phyloP scores from a whole-genome alignment of 92 coral and sea anemone species.

The Phenganax stokvisi region DNA sequence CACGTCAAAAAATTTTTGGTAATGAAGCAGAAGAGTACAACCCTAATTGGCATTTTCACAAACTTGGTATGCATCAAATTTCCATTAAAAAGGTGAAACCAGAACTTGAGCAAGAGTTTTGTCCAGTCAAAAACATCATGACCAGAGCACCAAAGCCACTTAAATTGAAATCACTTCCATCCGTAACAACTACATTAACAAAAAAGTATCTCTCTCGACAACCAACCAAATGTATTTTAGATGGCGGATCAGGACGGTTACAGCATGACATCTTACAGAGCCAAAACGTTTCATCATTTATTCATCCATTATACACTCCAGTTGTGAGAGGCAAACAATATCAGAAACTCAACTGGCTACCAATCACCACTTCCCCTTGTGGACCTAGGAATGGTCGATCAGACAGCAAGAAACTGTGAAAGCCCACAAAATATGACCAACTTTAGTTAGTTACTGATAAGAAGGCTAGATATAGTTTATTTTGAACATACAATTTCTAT shows the following conservation, averaged over 20 bases:
- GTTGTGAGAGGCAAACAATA: conserved; percentile 2
- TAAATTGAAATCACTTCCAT: neutral
- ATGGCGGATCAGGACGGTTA: neutral
- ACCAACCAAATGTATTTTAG: conserved; percentile 3
- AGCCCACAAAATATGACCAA: neutral
- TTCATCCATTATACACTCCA: neutral
- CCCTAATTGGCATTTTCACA: neutral
- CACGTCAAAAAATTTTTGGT: neutral
- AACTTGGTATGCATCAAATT: neutral
- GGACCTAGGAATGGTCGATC: conserved; percentile 1
- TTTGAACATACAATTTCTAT: neutral
- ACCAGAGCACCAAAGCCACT: neutral
- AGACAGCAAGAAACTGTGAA: neutral
- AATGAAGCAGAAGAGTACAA: neutral
- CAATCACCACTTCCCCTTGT: conserved; percentile 71
- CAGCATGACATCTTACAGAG: neutral
- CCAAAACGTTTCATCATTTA: conserved; percentile 10
- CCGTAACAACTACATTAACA: neutral
- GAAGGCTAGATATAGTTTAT: neutral
- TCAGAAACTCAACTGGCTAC: conserved; percentile 77
- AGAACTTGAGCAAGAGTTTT: neutral
- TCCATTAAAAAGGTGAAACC: neutral
- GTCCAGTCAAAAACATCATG: neutral
- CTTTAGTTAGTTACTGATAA: neutral
- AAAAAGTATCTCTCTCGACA: neutral